These are phyloP conservation scores for Macroramphosus scolopax DNA, from an alignment of 2,797 vertebrate species.

Conservation along the genomic window DNA sequence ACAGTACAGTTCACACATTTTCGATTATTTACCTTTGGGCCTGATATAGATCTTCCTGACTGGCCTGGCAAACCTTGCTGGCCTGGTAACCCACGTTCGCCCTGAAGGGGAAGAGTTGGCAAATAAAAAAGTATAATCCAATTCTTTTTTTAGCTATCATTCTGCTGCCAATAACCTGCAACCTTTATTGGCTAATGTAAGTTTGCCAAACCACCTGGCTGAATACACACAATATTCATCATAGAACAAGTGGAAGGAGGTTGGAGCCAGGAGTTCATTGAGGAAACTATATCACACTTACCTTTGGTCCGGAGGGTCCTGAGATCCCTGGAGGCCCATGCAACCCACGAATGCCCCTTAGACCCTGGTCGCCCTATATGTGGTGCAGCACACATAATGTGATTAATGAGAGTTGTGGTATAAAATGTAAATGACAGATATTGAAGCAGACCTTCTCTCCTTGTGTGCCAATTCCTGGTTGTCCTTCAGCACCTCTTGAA, in stretches of 20 bases:
- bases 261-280: too few relatives aligned
- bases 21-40: slow-evolving; percentile 84
- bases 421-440: neutral
- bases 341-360: slow-evolving; percentile 86
- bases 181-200: neutral
- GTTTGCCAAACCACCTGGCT: neutral
- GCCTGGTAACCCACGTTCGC: slow-evolving; percentile 85
- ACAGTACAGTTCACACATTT: slow-evolving; percentile 18
- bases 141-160: slow-evolving; percentile 5
- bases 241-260: neutral
- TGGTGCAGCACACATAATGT: slow-evolving; percentile 15
- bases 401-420: neutral
- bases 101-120: slow-evolving; percentile 67
- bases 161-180: slow-evolving; percentile 9
- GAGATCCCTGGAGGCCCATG: slow-evolving; percentile 82
- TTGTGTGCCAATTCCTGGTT: slow-evolving; percentile 83
- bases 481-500: slow-evolving; percentile 83
- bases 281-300: too few relatives aligned
- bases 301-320: slow-evolving; percentile 88
- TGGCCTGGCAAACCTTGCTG: slow-evolving; percentile 84
- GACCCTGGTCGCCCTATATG: slow-evolving; percentile 87
- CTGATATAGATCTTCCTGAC: slow-evolving; percentile 84
- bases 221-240: neutral
- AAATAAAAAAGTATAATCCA: neutral
- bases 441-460: slow-evolving; percentile 82